These are phyloP conservation scores for Phalangium opilio DNA, from an alignment of 2,888 invertebrate species.

Conservation along the genomic window DNA sequence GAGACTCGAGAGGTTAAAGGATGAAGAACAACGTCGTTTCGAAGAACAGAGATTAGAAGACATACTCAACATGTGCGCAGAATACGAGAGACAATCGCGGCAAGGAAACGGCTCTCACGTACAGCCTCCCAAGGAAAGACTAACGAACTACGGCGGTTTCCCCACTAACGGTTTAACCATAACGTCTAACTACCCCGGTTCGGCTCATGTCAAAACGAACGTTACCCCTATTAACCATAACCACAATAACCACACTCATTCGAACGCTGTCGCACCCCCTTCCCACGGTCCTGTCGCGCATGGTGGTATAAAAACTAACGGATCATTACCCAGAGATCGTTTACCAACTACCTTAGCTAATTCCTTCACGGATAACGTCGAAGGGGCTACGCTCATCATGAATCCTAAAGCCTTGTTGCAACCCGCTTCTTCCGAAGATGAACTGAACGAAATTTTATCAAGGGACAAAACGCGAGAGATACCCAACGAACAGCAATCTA, in stretches of 20 bases:
- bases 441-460: conserved; percentile 24
- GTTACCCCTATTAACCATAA: background rate
- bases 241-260: too few species aligned
- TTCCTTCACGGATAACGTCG: conserved; percentile 4
- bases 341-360: conserved; percentile 24
- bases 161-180: background rate
- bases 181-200: background rate
- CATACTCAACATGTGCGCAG: conserved; percentile 82
- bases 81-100: conserved; percentile 44
- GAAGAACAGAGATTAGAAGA: conserved; percentile 52
- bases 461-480: too few species aligned
- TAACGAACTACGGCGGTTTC: background rate
- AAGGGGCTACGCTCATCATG: conserved; percentile 13
- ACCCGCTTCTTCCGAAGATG: conserved; percentile 27
- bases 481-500: conserved; percentile 27
- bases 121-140: background rate
- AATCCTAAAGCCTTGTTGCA: conserved; percentile 18
- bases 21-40: conserved; percentile 29
- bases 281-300: conserved; percentile 7
- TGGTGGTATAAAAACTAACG: conserved; percentile 66
- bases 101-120: conserved; percentile 5
- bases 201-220: background rate
- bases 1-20: conserved; percentile 29
- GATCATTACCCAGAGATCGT: conserved; percentile 55
- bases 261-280: background rate